Base-by-base conservation (phyloP, 2,888 invertebrate genomes). In the Steromphala cineraria region DNA sequence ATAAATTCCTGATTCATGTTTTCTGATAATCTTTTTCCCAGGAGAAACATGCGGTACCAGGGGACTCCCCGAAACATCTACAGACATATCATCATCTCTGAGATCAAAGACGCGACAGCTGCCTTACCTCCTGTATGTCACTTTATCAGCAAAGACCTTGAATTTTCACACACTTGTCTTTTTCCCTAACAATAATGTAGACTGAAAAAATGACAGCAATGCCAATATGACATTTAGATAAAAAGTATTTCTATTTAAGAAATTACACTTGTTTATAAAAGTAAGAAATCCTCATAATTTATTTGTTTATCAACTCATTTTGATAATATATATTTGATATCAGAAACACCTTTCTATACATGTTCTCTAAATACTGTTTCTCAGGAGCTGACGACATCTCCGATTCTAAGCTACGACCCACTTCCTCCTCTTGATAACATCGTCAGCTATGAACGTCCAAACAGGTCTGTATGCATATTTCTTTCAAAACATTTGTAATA, bases 321-420 rank as follows among this genome's bases (percentile, higher is more conserved):
- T n/a, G n/a, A n/a, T n/a, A n/a, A n/a, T n/a, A n/a, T n/a, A n/a
- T n/a, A n/a, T n/a, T n/a, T n/a, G n/a, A n/a, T n/a, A n/a, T n/a
- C n/a, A n/a, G n/a, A n/a, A n/a, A n/a, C n/a, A n/a, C n/a, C n/a
- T n/a, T n/a, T n/a, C n/a, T n/a, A n/a, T n/a, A n/a, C n/a, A n/a
- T n/a, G n/a, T n/a, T n/a, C n/a, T n/a, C n/a, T n/a, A n/a, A n/a
- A n/a, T n/a, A 19, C 36, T 36, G 36, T 36, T 36, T 78, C 53
- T 56, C 94, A 95, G 92, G 95, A 95, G 88, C 93, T 94, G 81
- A 90, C 93, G 15, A 94, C 94, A 83, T 94, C 94, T 19, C 94
- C 95, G n/a, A 95, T 97, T 78, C 94, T 96, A 90, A 95, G 95
- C 83, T 96, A 96, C 90, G 97, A 97, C 94, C 97, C 97, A 5